Base-by-base conservation (phyloP, 2,113 vertebrate species). In the Antigone vipio region DNA sequence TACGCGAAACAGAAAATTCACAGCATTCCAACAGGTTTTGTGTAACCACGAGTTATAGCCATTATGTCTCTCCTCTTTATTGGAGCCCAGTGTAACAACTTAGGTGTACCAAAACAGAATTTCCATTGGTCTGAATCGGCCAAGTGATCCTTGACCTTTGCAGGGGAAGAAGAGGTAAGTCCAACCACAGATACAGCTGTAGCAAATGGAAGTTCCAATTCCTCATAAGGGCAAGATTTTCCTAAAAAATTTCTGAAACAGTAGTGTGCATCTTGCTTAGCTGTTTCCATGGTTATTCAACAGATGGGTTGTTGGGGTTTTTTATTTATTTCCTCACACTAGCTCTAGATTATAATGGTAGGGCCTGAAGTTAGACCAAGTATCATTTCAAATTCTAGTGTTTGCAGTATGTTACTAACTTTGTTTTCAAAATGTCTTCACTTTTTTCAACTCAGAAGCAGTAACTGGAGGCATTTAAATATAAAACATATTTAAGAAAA, bases 211-310 rank as follows among this genome's bases (percentile, higher is more conserved):
- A 80, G 15, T 30, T 55, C 12, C 0, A 3, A 32, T 40, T 64
- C 50, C 34, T 68, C 13, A 1, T 11, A 62, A 75, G 0, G 0
- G 12, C 3, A 53, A 75, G 10, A 59, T 67, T 55, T 82, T 64
- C 44, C 30, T 93, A 29, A 72, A 88, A 63, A 64, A 22, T 8
- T 64, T 68, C 58, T 53, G 14, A 71, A 72, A 67, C 16, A 30
- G 44, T 21, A 87, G 42, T 34, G 17, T 19, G 26, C 12, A 53
- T 30, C 60, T 72, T 24, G 20, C 64, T 55, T 47, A 74, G 10
- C 38, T 62, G 12, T 71, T 81, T 82, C 35, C 44, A 6, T 44
- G 21, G 20, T 38, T 79, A 62, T 24, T 52, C 35, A 82, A 34
- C 42, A 74, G 73, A 52, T 14, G 16, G 29, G 11, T 17, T 80